A percentile compares a stretch with the other conserved stretches of the same genome.
These are phyloP conservation scores for Porites cylindrica DNA, from an alignment of 92 coral and sea anemone species.

Conservation along the genomic window DNA sequence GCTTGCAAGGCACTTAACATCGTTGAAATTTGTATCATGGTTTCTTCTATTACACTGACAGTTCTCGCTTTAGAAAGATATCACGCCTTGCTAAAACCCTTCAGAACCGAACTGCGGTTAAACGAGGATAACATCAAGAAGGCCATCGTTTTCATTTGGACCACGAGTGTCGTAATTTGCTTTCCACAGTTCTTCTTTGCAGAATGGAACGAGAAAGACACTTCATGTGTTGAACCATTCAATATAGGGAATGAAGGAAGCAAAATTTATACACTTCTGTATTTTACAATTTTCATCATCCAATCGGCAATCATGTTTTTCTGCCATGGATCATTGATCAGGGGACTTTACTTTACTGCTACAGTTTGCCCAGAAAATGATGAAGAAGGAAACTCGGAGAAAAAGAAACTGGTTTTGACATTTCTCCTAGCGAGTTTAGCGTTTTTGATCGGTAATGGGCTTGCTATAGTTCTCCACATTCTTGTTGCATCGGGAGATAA, in stretches of 20 bases:
- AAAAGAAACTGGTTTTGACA: neutral
- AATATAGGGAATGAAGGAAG: no score
- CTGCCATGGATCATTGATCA: neutral
- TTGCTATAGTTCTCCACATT: neutral
- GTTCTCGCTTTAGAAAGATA: no score
- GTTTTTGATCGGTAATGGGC: no score
- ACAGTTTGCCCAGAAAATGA: neutral
- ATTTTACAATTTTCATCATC: no score
- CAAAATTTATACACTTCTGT: neutral
- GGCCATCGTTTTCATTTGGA: neutral
- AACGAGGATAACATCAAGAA: neutral
- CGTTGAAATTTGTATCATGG: no score
- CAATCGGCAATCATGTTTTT: neutral
- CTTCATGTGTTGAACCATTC: neutral
- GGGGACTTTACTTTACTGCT: neutral
- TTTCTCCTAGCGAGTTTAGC: neutral
- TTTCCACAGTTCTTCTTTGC: neutral
- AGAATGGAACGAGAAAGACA: neutral
- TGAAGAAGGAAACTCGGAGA: neutral
- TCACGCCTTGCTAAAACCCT: no score
- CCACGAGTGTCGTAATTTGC: neutral
- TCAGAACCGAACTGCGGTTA: no score
- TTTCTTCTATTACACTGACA: no score
- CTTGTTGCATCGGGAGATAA: neutral
- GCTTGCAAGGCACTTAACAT: no score